phyloP scores from a whole-genome alignment of 1,140 invertebrate genomes.

The Atta cephalotes region DNA sequence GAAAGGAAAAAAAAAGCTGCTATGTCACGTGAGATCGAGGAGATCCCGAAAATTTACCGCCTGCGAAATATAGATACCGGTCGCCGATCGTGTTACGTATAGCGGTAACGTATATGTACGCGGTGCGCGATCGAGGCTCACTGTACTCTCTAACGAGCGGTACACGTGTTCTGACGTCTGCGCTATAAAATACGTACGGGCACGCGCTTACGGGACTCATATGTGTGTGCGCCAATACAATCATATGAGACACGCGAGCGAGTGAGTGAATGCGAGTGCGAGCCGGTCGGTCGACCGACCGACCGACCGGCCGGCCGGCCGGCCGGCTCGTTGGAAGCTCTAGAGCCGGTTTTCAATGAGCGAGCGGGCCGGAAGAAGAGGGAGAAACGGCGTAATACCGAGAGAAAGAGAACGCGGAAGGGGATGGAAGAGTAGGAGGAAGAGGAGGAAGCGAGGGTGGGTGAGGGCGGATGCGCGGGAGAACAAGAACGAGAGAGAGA shows the following conservation, averaged over 20 bases:
- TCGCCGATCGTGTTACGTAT: slow-evolving; percentile 76
- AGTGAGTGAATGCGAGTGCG: slow-evolving; percentile 43
- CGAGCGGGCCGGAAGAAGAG: slow-evolving; percentile 65
- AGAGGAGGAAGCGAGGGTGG: slow-evolving; percentile 31
- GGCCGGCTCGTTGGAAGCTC: slow-evolving; percentile 47
- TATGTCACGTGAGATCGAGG: slow-evolving; percentile 6
- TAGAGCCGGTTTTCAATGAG: slow-evolving; percentile 77
- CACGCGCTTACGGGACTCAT: slow-evolving; percentile 41
- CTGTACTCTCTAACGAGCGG: slow-evolving; percentile 76
- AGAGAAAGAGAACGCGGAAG: slow-evolving; percentile 63
- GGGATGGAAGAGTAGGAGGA: slow-evolving; percentile 57
- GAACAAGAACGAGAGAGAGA: slow-evolving; percentile 43
- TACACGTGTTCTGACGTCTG: slow-evolving; percentile 81
- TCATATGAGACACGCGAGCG: slow-evolving; percentile 24
- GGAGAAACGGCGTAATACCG: slow-evolving; percentile 67
- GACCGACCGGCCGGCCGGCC: slow-evolving; percentile 16
- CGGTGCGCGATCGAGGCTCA: slow-evolving; percentile 31
- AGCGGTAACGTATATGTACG: slow-evolving; percentile 63
- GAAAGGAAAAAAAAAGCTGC: neutral
- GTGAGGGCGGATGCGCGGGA: slow-evolving; percentile 29
- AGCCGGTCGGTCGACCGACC: slow-evolving; percentile 14
- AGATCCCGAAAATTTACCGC: neutral
- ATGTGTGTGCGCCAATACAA: neutral
- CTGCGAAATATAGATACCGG: neutral
- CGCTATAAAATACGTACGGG: slow-evolving; percentile 76